Evolutionary conservation across 2,888 invertebrate species (phyloP).

Genomic region (Lacanobia wlatinum): DNA sequence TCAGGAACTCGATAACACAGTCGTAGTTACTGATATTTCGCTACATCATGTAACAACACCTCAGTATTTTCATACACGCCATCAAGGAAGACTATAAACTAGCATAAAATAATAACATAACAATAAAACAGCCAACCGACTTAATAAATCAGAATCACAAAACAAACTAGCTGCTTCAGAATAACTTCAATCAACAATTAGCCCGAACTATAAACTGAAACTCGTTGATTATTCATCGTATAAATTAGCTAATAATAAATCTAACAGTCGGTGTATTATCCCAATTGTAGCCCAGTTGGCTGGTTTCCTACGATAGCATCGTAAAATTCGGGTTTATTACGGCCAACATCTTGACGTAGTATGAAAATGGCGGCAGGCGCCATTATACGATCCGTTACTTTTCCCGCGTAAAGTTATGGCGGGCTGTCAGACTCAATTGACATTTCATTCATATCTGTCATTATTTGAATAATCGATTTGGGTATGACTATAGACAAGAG

Average conservation of each 20-base stretch:
- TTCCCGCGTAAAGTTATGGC: conserved; percentile 9
- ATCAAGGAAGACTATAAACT: not conserved
- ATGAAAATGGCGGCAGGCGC: conserved; percentile 29
- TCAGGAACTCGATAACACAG: not conserved
- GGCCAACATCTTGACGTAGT: conserved; percentile 16
- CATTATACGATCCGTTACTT: conserved; percentile 25
- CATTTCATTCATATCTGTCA: conserved; percentile 8
- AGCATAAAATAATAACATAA: not conserved
- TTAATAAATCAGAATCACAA: conserved; percentile 12
- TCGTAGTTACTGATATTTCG: not conserved
- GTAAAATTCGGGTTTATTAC: conserved; percentile 55
- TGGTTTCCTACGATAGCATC: conserved; percentile 44
- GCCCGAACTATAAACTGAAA: conserved; percentile 43
- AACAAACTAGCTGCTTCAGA: conserved; percentile 28
- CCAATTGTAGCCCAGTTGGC: conserved; percentile 46
- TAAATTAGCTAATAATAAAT: conserved; percentile 45
- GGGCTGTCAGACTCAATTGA: conserved; percentile 46
- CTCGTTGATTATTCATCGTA: conserved; percentile 25
- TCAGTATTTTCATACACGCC: conserved; percentile 1
- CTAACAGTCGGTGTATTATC: conserved; percentile 21
- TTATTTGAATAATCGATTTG: not conserved
- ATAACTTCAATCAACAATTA: conserved; percentile 46
- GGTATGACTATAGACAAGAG: not conserved
- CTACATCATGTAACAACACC: not conserved
- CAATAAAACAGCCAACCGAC: not conserved